Evolutionary conservation across 2,797 vertebrate species (phyloP).

Genomic region (Phrynocephalus vlangalii): DNA sequence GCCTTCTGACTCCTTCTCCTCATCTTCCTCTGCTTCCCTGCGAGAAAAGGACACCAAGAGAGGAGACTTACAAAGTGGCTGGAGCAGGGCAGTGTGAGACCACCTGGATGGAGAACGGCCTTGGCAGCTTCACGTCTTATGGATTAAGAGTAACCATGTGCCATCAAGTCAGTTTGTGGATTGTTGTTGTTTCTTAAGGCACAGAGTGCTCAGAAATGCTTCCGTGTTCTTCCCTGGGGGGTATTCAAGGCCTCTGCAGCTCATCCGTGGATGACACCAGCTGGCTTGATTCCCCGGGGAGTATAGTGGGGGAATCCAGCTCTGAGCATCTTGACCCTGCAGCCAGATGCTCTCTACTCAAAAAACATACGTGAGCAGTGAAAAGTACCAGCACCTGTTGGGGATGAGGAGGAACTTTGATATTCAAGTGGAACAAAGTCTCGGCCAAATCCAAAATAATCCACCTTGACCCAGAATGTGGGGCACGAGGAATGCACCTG

Average conservation of each 20-base stretch:
- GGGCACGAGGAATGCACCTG: neutral
- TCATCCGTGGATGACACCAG: neutral
- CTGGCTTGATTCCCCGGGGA: neutral
- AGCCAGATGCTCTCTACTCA: neutral
- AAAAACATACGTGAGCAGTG: neutral
- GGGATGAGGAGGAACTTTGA: neutral
- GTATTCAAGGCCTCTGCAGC: neutral
- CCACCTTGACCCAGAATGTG: neutral
- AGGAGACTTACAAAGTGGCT: neutral
- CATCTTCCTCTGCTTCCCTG: slow-evolving; percentile 79
- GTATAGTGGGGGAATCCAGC: too few species aligned
- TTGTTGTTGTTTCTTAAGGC: too few species aligned
- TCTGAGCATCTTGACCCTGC: neutral
- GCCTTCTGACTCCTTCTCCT: slow-evolving; percentile 87
- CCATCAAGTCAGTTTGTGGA: neutral
- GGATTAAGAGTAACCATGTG: neutral
- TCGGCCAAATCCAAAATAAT: neutral
- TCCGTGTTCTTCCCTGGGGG: neutral
- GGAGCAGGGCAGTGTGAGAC: neutral
- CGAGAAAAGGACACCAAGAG: slow-evolving; percentile 39
- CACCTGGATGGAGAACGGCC: too few species aligned
- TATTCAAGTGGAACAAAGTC: neutral
- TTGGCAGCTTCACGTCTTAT: too few species aligned
- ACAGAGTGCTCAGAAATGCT: neutral
- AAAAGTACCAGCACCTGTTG: neutral